Evolutionary conservation across 2,113 vertebrate species (phyloP).

Genomic region (Stegostoma tigrinum): DNA sequence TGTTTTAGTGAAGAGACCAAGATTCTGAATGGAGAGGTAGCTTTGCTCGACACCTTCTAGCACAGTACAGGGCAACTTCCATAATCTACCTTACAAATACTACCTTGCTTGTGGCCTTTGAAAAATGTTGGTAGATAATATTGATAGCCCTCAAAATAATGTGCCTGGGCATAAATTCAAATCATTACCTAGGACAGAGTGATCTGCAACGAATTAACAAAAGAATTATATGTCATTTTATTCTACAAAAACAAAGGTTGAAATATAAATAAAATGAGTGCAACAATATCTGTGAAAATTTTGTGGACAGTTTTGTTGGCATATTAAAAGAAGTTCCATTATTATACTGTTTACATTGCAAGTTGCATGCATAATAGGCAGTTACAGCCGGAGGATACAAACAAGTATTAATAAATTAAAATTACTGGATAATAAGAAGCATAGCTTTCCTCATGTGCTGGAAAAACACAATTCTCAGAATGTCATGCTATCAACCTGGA

Average conservation of each 20-base stretch:
- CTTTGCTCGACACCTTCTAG: not conserved
- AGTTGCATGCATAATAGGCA: not conserved
- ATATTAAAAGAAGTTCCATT: not conserved
- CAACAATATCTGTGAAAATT: not conserved
- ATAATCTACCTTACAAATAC: not conserved
- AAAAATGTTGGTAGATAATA: not conserved
- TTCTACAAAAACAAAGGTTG: not conserved
- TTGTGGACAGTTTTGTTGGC: not conserved
- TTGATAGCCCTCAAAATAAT: not conserved
- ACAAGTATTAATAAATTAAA: not conserved
- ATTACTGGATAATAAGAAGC: not conserved
- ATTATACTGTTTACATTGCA: not conserved
- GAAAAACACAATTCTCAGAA: not conserved
- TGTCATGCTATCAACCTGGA: not conserved
- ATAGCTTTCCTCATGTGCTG: not conserved
- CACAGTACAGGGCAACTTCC: not conserved
- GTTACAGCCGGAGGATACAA: not conserved
- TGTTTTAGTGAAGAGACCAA: not conserved
- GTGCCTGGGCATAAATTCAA: not conserved
- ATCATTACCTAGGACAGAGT: not conserved
- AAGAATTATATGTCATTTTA: not conserved
- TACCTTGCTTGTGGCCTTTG: not conserved
- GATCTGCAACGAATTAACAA: not conserved
- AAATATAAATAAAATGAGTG: not conserved
- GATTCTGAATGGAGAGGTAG: not conserved